Conservation (phyloP, 2,797 vertebrate genomes). For the Microctenopoma lineatum region DNA sequence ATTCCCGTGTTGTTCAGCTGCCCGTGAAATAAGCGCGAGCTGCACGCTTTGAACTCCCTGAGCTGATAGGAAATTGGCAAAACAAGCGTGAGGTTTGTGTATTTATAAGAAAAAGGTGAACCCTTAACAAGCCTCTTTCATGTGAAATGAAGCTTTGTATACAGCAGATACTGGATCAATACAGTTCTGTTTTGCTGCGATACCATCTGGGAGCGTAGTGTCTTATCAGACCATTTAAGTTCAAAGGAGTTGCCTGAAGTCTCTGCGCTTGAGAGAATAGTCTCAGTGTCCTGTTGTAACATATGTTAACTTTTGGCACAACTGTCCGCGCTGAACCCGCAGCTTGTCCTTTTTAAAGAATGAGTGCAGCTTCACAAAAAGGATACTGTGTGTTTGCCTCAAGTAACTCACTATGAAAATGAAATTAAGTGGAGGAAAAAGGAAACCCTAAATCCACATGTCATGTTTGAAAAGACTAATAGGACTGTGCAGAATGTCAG, state of each 20-base stretch:
- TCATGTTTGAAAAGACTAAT: constrained; percentile 70
- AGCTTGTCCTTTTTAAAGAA: constrained; percentile 45
- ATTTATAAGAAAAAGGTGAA: constrained; percentile 21
- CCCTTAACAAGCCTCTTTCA: constrained; percentile 8
- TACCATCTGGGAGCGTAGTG: constrained; percentile 46
- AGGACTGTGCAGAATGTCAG: constrained; percentile 50
- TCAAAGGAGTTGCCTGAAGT: constrained; percentile 58
- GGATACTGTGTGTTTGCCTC: constrained; percentile 40
- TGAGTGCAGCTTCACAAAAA: constrained; percentile 46
- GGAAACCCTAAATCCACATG: constrained; percentile 69
- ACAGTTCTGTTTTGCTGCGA: constrained; percentile 41
- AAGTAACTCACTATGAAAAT: constrained; percentile 54
- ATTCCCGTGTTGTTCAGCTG: constrained; percentile 28
- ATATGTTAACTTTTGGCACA: constrained; percentile 58
- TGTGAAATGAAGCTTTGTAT: constrained; percentile 43
- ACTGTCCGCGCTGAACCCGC: constrained; percentile 41
- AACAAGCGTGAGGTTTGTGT: constrained; percentile 29
- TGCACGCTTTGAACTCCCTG: constrained; percentile 32
- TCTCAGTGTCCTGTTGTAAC: constrained; percentile 33
- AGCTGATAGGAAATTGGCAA: constrained; percentile 36
- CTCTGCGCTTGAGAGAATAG: constrained; percentile 47
- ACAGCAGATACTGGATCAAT: constrained; percentile 28
- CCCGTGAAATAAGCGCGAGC: constrained; percentile 38
- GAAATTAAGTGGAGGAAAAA: constrained; percentile 52
- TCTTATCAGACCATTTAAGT: constrained; percentile 60